Evolutionary conservation across 30 jellyfish, hydroid and myxozoan species (phyloP).

Genomic region (Turritopsis rubra): DNA sequence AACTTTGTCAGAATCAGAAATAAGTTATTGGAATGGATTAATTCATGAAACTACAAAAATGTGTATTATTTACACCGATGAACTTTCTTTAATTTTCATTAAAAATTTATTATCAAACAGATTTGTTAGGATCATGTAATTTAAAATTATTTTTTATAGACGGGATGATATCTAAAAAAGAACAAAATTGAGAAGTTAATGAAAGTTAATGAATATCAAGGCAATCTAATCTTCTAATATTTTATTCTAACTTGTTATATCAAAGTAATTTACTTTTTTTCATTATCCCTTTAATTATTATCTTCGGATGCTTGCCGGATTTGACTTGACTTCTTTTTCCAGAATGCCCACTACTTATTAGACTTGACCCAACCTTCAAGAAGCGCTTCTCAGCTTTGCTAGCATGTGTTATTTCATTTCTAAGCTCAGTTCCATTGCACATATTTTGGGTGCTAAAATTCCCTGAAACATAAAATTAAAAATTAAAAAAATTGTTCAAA

Average conservation of each 20-base stretch:
- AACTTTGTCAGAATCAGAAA: too few relatives aligned
- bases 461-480: not conserved
- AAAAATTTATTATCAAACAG: not conserved
- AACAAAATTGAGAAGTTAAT: too few relatives aligned
- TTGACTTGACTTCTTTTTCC: not conserved
- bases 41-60: too few relatives aligned
- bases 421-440: not conserved
- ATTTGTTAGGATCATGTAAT: not conserved
- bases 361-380: not conserved
- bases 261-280: not conserved
- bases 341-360: not conserved
- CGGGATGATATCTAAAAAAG: not conserved
- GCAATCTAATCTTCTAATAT: too few relatives aligned
- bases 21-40: too few relatives aligned
- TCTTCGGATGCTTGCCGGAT: not conserved
- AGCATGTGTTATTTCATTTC: not conserved
- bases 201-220: too few relatives aligned
- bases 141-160: not conserved
- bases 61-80: too few relatives aligned
- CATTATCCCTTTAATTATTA: not conserved
- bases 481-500: too few relatives aligned
- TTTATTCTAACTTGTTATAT: too few relatives aligned
- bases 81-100: too few relatives aligned
- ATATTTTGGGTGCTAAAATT: not conserved
- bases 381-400: not conserved